These are phyloP conservation scores for Harpagifer antarcticus DNA, from an alignment of 2,797 vertebrate species.

Conservation along the genomic window DNA sequence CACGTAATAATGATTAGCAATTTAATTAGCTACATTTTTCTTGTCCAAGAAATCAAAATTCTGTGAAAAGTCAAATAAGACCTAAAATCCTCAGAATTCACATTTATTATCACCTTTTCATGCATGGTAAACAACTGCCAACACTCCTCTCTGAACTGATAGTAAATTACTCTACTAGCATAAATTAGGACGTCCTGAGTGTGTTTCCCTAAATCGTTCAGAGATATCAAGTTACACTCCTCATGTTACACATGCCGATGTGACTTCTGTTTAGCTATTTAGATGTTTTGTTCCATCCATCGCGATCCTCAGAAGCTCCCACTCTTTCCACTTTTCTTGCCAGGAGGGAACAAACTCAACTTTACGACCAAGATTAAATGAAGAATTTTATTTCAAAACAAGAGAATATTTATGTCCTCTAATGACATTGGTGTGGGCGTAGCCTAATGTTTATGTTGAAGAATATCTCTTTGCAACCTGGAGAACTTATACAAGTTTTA, in stretches of 20 bases:
- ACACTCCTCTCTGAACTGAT: constrained; percentile 17
- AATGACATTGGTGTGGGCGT: too few relatives aligned
- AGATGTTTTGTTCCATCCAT: constrained; percentile 36
- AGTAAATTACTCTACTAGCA: constrained; percentile 15
- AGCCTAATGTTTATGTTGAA: too few relatives aligned
- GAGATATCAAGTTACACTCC: constrained; percentile 53
- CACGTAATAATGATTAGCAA: background rate
- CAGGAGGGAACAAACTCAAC: constrained; percentile 59
- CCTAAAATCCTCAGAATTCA: background rate
- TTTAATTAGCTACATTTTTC: background rate
- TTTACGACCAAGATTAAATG: constrained; percentile 62
- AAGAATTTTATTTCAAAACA: constrained; percentile 14
- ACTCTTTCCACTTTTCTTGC: constrained; percentile 39
- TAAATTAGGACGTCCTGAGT: constrained; percentile 49
- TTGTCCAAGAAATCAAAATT: background rate
- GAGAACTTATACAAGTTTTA: too few relatives aligned
- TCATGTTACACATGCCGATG: constrained; percentile 48
- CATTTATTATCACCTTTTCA: background rate
- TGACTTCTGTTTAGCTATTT: constrained; percentile 43
- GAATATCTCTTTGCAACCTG: too few relatives aligned
- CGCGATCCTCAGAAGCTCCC: constrained; percentile 8
- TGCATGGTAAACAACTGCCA: constrained; percentile 16
- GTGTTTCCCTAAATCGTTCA: constrained; percentile 53
- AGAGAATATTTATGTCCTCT: background rate
- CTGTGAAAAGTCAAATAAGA: background rate